These are phyloP conservation scores for Eulimnadia texana DNA, from an alignment of 1,140 invertebrate genomes.

Conservation along the genomic window DNA sequence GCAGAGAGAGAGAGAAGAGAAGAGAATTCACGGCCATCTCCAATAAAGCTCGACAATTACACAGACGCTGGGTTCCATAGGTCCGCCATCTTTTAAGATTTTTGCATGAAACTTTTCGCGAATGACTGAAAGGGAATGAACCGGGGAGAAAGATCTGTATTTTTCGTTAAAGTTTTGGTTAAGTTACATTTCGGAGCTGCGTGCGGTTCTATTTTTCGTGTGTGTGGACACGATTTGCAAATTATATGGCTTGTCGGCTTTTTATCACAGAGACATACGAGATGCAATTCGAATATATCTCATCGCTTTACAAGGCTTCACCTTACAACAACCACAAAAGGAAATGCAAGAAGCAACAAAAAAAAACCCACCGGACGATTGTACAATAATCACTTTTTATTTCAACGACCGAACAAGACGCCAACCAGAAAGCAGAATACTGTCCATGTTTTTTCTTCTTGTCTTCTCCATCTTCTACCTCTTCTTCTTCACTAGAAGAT, in stretches of 20 bases:
- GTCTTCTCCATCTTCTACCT: too few relatives aligned
- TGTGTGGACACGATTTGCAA: neutral
- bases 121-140: neutral
- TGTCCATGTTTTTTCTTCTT: too few relatives aligned
- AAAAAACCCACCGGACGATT: too few relatives aligned
- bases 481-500: too few relatives aligned
- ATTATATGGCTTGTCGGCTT: neutral
- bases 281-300: neutral
- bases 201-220: neutral
- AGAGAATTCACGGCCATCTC: neutral
- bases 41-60: neutral
- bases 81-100: neutral
- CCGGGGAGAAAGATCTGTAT: neutral
- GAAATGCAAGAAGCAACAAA: too few relatives aligned
- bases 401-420: too few relatives aligned
- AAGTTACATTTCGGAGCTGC: neutral
- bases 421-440: too few relatives aligned
- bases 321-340: too few relatives aligned
- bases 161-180: neutral
- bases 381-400: too few relatives aligned
- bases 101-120: neutral
- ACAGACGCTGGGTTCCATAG: too few relatives aligned
- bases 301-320: neutral
- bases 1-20: too few relatives aligned
- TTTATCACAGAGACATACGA: neutral